A percentile compares a stretch with the other conserved stretches of the same genome.
phyloP scores from a whole-genome alignment of 2,888 invertebrate genomes.

The Mechanitis mazaeus region DNA sequence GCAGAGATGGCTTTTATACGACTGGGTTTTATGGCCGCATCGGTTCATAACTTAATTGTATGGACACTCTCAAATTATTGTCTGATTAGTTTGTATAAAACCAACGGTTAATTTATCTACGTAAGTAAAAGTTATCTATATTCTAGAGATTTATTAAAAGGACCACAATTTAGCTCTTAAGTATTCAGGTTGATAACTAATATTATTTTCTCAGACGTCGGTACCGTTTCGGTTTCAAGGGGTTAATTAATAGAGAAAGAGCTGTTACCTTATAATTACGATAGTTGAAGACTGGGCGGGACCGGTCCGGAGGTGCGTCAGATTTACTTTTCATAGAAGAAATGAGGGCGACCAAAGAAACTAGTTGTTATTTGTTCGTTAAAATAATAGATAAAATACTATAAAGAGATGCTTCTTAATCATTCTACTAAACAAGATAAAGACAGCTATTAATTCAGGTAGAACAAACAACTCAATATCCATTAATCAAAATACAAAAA shows the following conservation, averaged over 20 bases:
- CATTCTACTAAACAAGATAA: background rate
- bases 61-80: conserved; percentile 41
- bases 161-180: background rate
- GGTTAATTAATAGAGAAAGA: conserved; percentile 25
- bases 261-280: conserved; percentile 26
- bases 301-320: conserved; percentile 10
- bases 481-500: conserved; percentile 8
- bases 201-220: conserved; percentile 24
- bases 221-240: conserved; percentile 21
- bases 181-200: conserved; percentile 26
- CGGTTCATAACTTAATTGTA: conserved; percentile 46
- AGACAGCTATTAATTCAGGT: conserved; percentile 2
- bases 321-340: conserved; percentile 7
- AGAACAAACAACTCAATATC: conserved; percentile 5
- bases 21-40: conserved; percentile 48
- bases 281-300: conserved; percentile 23
- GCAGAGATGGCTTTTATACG: conserved; percentile 52
- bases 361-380: too few species aligned
- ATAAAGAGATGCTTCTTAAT: background rate
- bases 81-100: conserved; percentile 31
- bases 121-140: background rate
- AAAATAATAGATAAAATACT: too few species aligned
- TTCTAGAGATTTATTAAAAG: too few species aligned
- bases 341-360: too few species aligned
- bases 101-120: background rate